Conservation (phyloP, 2,797 vertebrate genomes). For the Hirundo rustica region DNA sequence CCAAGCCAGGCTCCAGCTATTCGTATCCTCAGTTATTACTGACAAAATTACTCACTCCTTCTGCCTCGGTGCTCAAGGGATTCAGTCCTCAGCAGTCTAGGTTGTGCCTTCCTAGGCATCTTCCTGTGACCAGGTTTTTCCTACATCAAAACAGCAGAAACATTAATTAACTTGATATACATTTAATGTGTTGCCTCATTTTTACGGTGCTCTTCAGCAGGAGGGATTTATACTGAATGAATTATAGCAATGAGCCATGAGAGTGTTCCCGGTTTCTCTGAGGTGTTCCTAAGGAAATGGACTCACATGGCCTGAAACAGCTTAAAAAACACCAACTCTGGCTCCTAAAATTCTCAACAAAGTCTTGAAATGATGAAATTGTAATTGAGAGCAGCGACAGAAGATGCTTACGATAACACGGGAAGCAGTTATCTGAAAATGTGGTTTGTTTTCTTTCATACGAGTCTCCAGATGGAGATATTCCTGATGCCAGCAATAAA, state of each 20-base stretch:
- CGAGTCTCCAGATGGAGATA: neutral
- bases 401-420: neutral
- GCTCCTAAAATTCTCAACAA: neutral
- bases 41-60: conserved; percentile 13
- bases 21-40: neutral
- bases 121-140: neutral
- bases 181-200: neutral
- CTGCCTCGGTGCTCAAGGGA: neutral
- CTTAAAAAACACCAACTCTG: neutral
- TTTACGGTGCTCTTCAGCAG: neutral
- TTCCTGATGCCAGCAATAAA: conserved; percentile 1
- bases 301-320: conserved; percentile 18
- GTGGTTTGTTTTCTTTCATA: conserved; percentile 11
- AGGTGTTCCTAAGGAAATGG: conserved; percentile 17
- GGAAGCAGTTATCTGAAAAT: neutral
- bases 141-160: neutral
- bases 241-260: conserved; percentile 24
- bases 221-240: neutral
- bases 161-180: conserved; percentile 13
- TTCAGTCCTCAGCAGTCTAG: neutral
- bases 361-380: neutral
- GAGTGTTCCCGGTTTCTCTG: neutral
- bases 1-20: neutral
- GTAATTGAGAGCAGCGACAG: neutral
- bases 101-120: neutral